A percentile compares a stretch with the other conserved stretches of the same genome.
phyloP scores from a whole-genome alignment of 2,888 invertebrate species.

The Achlya flavicornis region DNA sequence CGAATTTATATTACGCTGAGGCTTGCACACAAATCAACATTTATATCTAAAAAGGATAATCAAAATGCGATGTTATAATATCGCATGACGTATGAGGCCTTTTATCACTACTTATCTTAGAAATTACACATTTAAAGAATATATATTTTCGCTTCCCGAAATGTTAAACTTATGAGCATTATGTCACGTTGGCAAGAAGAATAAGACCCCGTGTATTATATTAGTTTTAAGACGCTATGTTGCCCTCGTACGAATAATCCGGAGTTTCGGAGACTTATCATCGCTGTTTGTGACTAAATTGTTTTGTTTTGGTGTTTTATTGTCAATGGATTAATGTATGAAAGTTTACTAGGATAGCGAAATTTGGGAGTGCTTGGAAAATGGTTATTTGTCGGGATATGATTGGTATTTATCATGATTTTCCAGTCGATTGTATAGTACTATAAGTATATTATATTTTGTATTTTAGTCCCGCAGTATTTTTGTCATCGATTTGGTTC shows the following conservation, averaged over 20 bases:
- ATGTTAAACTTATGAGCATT: constrained; percentile 24
- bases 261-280: constrained; percentile 61
- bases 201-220: constrained; percentile 57
- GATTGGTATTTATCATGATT: constrained; percentile 9
- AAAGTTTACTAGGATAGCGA: background rate
- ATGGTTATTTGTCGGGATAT: constrained; percentile 16
- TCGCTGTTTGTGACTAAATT: constrained; percentile 8
- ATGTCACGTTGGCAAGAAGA: constrained; percentile 35
- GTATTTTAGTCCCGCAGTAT: too few relatives aligned
- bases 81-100: background rate
- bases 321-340: constrained; percentile 12
- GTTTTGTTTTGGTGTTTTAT: constrained; percentile 28
- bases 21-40: background rate
- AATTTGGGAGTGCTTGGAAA: background rate
- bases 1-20: background rate
- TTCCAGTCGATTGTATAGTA: background rate
- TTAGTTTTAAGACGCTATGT: constrained; percentile 47
- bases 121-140: background rate
- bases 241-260: constrained; percentile 56
- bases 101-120: background rate
- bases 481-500: too few relatives aligned
- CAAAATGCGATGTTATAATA: background rate
- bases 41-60: background rate
- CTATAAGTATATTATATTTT: background rate
- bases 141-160: constrained; percentile 19